These are phyloP conservation scores for Sebastes nivosus DNA, from an alignment of 2,797 vertebrate genomes.

Conservation along the genomic window DNA sequence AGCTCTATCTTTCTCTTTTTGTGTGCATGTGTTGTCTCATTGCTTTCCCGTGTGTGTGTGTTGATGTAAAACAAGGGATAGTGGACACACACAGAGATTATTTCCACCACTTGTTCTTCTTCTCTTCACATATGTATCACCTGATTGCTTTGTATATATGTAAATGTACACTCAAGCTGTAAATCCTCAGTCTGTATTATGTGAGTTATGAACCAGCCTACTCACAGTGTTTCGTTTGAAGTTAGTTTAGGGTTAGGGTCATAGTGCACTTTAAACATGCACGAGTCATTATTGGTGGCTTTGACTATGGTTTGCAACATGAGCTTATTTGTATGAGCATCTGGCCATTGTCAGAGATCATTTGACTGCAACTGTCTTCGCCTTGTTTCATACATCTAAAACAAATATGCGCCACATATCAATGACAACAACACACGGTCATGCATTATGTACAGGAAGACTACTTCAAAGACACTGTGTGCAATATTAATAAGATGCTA, in stretches of 20 bases:
- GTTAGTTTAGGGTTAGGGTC: not conserved
- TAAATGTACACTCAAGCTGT: not conserved
- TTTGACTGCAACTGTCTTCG: not conserved
- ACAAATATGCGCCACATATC: not conserved
- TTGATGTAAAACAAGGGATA: not conserved
- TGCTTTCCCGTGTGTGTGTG: slow-evolving; percentile 6
- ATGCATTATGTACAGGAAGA: slow-evolving; percentile 19
- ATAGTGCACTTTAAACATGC: not conserved
- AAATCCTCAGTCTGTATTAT: not conserved
- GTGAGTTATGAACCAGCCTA: not conserved
- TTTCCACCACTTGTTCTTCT: slow-evolving; percentile 1
- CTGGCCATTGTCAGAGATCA: slow-evolving; percentile 1
- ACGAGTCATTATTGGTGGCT: slow-evolving; percentile 1
- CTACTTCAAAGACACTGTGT: slow-evolving; percentile 5
- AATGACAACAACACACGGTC: slow-evolving; percentile 14
- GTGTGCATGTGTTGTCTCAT: slow-evolving; percentile 3
- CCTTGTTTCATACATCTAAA: slow-evolving; percentile 19
- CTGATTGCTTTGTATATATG: not conserved
- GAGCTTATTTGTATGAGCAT: not conserved
- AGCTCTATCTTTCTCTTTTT: slow-evolving; percentile 7
- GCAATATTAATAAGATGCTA: slow-evolving; percentile 58
- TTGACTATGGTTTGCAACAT: not conserved
- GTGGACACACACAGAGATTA: not conserved
- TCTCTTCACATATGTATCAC: slow-evolving; percentile 32
- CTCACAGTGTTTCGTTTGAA: not conserved